Evolutionary conservation across 2,113 vertebrate species (phyloP).

Genomic region (Festucalex cinctus): DNA sequence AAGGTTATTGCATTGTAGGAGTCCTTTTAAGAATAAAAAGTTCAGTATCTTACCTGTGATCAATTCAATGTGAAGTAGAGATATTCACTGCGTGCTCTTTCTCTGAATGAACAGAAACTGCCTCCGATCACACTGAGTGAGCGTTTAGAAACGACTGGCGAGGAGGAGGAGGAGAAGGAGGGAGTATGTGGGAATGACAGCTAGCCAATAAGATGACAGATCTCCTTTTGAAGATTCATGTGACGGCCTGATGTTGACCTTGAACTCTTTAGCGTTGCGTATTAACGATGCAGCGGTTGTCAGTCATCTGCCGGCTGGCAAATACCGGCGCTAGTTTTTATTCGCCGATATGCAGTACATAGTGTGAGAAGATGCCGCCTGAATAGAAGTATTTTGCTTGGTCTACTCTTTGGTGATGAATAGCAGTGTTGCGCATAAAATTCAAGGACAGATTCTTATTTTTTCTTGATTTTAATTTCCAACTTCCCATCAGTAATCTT

Average conservation of each 20-base stretch:
- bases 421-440: background rate
- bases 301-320: background rate
- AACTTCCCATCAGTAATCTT: too few relatives aligned
- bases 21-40: background rate
- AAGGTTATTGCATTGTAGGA: background rate
- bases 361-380: background rate
- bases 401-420: background rate
- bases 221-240: constrained; percentile 27
- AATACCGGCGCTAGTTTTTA: background rate
- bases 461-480: too few relatives aligned
- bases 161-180: constrained; percentile 10
- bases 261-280: constrained; percentile 17
- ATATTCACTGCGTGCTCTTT: constrained; percentile 17
- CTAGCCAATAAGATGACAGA: constrained; percentile 34
- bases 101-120: constrained; percentile 31
- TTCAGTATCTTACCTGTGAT: constrained; percentile 30
- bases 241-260: constrained; percentile 25
- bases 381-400: too few relatives aligned
- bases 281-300: constrained; percentile 20
- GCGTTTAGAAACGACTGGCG: background rate
- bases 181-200: constrained; percentile 20
- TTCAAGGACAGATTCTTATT: too few relatives aligned
- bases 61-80: constrained; percentile 7
- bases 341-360: background rate
- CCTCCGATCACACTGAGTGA: constrained; percentile 22